Base-by-base conservation (phyloP, 1,140 invertebrate species). In the Drosophila simulans region DNA sequence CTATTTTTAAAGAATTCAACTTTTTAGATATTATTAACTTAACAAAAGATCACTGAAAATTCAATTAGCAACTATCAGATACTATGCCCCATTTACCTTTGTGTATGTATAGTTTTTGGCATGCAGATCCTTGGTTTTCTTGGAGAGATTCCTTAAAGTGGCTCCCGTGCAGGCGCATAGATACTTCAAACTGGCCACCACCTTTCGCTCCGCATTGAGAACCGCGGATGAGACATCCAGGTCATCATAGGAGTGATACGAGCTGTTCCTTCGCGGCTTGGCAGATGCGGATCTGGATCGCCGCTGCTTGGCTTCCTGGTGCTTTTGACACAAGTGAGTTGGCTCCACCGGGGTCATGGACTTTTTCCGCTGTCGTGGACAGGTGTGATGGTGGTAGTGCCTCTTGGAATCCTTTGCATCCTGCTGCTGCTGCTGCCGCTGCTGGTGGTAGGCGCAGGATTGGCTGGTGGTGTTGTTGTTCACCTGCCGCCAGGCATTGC, bases 51-150 rank as follows among this genome's bases (percentile, higher is more conserved):
- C 1, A 31, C 7, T 8, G 27, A 31, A 31, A 10, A 8, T 31
- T 31, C 8, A 8, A 3, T 1, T 31, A 31, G 27, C 27, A 31
- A 31, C 8, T 31, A 7, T 7, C 27, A 31, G 8, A 8, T 31
- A 31, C 8, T 31, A 3, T 3, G 8, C 31, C 8, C 31, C 31
- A 75, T 77, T 91, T 91, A 91, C 90, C 90, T 91, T 91, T 10
- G 77, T 90, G 63, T 91, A 91, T 68, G 80, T 85, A 69, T 88
- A 91, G 69, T 91, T 91, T 20, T 91, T 91, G 74, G 90, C 86
- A 57, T 91, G 90, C 55, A 91, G 77, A 58, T 91, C 90, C 76
- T 91, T 91, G 34, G 90, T 91, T 66, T 91, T 91, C 60, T 91
- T 91, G 17, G 90, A 91, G 46, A 91, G 74, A 77, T 91, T 91